A percentile compares a stretch with the other conserved stretches of the same genome.
These are phyloP conservation scores for Piliocolobus tephrosceles DNA, from an alignment of 2,113 vertebrate species.

Conservation along the genomic window DNA sequence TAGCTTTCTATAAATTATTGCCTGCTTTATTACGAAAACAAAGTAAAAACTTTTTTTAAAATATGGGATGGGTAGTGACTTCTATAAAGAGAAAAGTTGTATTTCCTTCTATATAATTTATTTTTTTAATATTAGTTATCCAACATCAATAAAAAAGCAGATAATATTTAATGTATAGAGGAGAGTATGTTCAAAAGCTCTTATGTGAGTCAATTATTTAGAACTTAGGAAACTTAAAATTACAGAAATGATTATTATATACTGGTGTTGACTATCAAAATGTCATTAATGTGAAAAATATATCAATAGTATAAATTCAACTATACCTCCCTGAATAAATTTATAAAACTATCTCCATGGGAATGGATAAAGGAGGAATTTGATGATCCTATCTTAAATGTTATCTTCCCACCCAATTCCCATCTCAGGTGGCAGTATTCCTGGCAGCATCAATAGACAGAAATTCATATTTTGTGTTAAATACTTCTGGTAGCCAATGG, in stretches of 20 bases:
- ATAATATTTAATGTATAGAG: background rate
- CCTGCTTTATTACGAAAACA: background rate
- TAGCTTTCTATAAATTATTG: background rate
- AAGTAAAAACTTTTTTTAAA: background rate
- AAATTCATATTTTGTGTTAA: background rate
- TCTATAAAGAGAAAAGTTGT: background rate
- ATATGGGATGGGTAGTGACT: background rate
- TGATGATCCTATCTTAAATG: background rate
- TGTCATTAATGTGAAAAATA: background rate
- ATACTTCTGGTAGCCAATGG: background rate
- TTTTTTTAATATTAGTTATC: background rate
- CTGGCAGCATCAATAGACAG: background rate
- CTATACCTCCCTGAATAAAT: background rate
- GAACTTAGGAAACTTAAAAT: background rate
- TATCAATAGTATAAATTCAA: background rate
- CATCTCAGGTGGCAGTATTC: background rate
- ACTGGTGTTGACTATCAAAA: background rate
- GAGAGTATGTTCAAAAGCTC: background rate
- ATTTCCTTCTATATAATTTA: background rate
- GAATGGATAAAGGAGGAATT: background rate
- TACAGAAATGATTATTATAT: background rate
- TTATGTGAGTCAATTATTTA: background rate
- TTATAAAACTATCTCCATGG: background rate
- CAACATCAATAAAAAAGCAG: background rate
- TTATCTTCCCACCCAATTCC: background rate